These are phyloP conservation scores for Trichomalopsis sarcophagae DNA, from an alignment of 1,140 invertebrate genomes.

Conservation along the genomic window DNA sequence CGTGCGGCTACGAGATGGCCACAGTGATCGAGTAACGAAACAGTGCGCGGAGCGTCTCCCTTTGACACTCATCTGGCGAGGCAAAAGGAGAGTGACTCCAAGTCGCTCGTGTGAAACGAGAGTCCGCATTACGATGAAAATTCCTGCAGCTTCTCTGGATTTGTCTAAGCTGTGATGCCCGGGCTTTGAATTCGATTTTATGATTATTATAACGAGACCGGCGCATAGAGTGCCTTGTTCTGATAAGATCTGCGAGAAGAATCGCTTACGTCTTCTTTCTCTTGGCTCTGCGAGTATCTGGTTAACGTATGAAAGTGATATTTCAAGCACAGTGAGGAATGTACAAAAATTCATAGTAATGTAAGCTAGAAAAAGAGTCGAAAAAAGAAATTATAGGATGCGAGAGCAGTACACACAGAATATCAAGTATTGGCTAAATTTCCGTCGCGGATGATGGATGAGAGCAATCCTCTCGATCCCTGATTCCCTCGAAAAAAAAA, in stretches of 20 bases:
- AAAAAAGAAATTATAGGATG: no score
- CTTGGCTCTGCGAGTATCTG: no score
- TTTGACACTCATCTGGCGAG: conserved; percentile 44
- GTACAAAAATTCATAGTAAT: background rate
- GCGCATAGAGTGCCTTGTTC: no score
- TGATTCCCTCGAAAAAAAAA: background rate
- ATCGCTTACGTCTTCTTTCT: no score
- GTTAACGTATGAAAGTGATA: no score
- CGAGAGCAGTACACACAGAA: no score
- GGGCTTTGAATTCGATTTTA: background rate
- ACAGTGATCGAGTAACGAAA: conserved; percentile 52
- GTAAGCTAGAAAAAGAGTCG: background rate
- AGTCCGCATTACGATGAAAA: conserved; percentile 10
- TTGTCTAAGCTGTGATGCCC: background rate
- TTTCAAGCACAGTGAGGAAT: no score
- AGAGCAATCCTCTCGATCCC: background rate
- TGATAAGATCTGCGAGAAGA: no score
- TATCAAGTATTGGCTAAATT: background rate
- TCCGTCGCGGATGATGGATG: background rate
- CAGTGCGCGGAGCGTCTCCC: conserved; percentile 36
- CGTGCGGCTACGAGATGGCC: conserved; percentile 1
- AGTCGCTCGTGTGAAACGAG: conserved; percentile 36
- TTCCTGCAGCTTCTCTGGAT: background rate
- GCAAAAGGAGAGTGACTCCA: background rate
- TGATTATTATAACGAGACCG: no score